phyloP scores from a whole-genome alignment of 2,888 invertebrate species.

The Orchesellides sinensis region DNA sequence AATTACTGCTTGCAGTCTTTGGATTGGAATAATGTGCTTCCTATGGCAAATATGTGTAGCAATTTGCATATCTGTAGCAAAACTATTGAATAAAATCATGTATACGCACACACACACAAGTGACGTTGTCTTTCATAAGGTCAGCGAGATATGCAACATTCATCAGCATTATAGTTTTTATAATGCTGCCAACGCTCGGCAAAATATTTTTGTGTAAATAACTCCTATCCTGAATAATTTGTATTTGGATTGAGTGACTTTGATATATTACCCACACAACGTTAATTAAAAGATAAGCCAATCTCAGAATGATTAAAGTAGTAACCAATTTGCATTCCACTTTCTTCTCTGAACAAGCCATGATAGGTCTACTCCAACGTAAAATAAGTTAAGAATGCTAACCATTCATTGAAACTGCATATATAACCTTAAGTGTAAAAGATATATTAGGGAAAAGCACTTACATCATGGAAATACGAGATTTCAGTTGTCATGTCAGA shows the following conservation, averaged over 20 bases:
- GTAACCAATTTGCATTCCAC: no score
- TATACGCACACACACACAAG: slow-evolving; percentile 15
- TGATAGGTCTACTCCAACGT: no score
- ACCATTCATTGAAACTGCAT: not conserved
- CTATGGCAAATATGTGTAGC: slow-evolving; percentile 55
- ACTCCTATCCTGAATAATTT: no score
- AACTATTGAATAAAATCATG: slow-evolving; percentile 54
- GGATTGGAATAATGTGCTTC: slow-evolving; percentile 57
- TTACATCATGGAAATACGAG: slow-evolving; percentile 74
- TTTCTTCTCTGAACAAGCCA: no score
- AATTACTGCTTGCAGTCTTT: slow-evolving; percentile 57
- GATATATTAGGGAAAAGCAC: slow-evolving; percentile 25
- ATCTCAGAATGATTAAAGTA: no score
- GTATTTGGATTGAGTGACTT: slow-evolving; percentile 36
- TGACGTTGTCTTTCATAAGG: slow-evolving; percentile 57
- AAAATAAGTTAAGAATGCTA: not conserved
- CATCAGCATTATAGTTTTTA: no score
- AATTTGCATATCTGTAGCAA: slow-evolving; percentile 63
- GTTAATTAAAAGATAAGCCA: slow-evolving; percentile 56
- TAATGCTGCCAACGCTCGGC: no score
- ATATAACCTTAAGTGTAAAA: no score
- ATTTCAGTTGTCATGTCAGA: slow-evolving; percentile 73
- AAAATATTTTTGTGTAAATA: no score
- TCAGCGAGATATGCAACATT: slow-evolving; percentile 45
- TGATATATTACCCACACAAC: slow-evolving; percentile 46